Base-by-base conservation (phyloP, 2,113 vertebrate species). In the Apeltes quadracus region DNA sequence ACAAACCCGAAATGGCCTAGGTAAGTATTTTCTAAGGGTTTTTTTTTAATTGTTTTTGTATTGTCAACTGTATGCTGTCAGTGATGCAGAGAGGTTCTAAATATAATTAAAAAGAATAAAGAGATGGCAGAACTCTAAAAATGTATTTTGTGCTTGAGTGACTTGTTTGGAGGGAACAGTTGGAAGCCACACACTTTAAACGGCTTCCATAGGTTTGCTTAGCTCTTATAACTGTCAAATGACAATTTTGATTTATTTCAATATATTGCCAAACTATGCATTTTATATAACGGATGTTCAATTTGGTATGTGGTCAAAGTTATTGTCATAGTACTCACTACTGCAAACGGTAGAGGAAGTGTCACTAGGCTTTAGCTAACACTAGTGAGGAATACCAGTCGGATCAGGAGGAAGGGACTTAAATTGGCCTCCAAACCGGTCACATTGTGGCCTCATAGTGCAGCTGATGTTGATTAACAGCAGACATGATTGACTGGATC, bases 21-120 rank as follows among this genome's bases (percentile, higher is more conserved):
- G 94, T 94, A 94, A 94, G 93, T 94, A 93, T 94, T 93, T 91
- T 93, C 85, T 90, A 83, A 86, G 70, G 72, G 55, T 69, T 87
- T 84, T 87, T 87, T 84, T 86, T 85, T 88, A 34, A 34, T 58
- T 59, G n/a, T n/a, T 92, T 93, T 90, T 93, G 77, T 92, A 87
- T 87, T 77, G 84, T 91, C 84, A 84, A 83, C 61, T 85, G 69
- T 91, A 88, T 89, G 91, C 88, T 88, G 89, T 93, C 75, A 66
- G 61, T 84, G 74, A 85, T 76, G 77, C 84, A 86, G 22, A 53
- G 56, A 87, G 84, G 83, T 82, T 89, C 56, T 71, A 66, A 76
- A 82, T 87, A 83, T 83, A 77, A 82, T 77, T 82, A 88, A 90
- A 81, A 87, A 88, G 78, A 90, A 88, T 73, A 86, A 87, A 86